phyloP scores from a whole-genome alignment of 2,888 invertebrate species.

The Tridacna gigas region DNA sequence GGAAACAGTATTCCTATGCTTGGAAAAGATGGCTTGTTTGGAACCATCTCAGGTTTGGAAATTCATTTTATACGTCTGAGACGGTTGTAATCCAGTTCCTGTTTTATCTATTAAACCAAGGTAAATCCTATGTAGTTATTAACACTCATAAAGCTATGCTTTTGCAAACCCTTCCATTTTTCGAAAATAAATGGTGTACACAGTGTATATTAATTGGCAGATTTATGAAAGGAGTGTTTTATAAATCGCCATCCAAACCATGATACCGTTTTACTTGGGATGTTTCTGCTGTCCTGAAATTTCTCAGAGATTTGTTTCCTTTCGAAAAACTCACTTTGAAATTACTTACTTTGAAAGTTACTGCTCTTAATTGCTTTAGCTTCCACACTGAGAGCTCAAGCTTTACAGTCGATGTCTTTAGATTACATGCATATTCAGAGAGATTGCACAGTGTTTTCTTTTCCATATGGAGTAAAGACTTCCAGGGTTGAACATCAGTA shows the following conservation, averaged over 20 bases:
- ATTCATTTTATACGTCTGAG: conserved; percentile 38
- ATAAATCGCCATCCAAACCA: conserved; percentile 28
- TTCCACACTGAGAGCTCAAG: conserved; percentile 38
- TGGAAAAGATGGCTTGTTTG: conserved; percentile 45
- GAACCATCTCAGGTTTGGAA: conserved; percentile 21
- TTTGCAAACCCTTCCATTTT: conserved; percentile 38
- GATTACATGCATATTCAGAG: conserved; percentile 32
- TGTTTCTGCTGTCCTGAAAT: conserved; percentile 39
- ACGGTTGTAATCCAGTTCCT: conserved; percentile 22
- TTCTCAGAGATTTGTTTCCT: conserved; percentile 32
- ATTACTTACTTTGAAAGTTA: conserved; percentile 46
- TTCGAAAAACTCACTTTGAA: conserved; percentile 31
- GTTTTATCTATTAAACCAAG: conserved; percentile 18
- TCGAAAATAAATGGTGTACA: no score
- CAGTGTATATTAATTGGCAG: conserved; percentile 23
- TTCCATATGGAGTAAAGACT: conserved; percentile 11
- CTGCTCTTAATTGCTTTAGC: conserved; percentile 33
- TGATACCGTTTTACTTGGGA: conserved; percentile 46
- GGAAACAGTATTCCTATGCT: no score
- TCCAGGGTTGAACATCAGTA: conserved; percentile 13
- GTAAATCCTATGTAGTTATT: no score
- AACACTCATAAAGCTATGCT: conserved; percentile 45
- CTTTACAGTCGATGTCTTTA: conserved; percentile 34
- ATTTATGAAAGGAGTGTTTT: conserved; percentile 54
- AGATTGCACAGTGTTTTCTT: neutral